These are phyloP conservation scores for Philypnodon macrostomus DNA, from an alignment of 2,797 vertebrate genomes.

Conservation along the genomic window DNA sequence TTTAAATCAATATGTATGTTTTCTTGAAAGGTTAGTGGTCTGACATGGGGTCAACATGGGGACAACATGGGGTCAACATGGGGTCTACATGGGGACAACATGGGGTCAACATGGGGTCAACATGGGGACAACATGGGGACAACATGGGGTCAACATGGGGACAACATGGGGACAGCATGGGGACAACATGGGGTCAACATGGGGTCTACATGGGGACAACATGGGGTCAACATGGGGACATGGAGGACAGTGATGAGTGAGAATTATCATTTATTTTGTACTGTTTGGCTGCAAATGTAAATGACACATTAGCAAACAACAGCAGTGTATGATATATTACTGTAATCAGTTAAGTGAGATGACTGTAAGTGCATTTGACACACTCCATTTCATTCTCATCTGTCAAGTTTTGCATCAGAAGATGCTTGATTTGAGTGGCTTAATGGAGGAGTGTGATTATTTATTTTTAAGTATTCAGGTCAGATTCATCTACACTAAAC, in stretches of 20 bases:
- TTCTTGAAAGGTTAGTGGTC: too few relatives aligned
- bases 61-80: too few relatives aligned
- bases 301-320: conserved; percentile 81
- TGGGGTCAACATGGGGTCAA: too few relatives aligned
- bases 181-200: too few relatives aligned
- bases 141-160: too few relatives aligned
- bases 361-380: conserved; percentile 81
- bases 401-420: conserved; percentile 78
- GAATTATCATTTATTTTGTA: conserved; percentile 85
- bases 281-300: conserved; percentile 74
- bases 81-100: too few relatives aligned
- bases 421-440: conserved; percentile 78
- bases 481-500: conserved; percentile 30
- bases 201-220: too few relatives aligned
- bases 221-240: conserved; percentile 24
- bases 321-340: conserved; percentile 81
- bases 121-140: too few relatives aligned
- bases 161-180: too few relatives aligned
- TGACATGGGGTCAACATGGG: too few relatives aligned
- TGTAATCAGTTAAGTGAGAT: conserved; percentile 84
- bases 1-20: too few relatives aligned
- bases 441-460: conserved; percentile 79
- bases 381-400: conserved; percentile 89
- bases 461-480: conserved; percentile 70
- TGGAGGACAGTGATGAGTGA: conserved; percentile 50